Percentiles rank a stretch among this genome's conserved stretches.
Evolutionary conservation across 2,797 vertebrate genomes (phyloP).

Genomic region (Tympanoctomys barrerae): DNA sequence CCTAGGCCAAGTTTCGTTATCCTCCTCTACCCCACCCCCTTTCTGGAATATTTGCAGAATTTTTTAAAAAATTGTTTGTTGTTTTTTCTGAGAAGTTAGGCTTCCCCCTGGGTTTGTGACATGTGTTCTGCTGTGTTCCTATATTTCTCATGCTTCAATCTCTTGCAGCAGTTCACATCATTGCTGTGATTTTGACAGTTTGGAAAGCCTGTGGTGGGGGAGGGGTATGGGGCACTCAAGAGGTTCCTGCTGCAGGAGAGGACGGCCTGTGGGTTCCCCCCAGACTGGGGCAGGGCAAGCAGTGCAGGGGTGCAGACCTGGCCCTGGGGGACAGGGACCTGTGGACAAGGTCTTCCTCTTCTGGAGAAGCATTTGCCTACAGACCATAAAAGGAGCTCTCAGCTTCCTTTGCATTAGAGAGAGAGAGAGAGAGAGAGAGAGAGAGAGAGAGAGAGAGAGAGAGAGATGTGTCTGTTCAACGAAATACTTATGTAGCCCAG

Average conservation of each 20-base stretch:
- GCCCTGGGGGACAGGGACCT: neutral
- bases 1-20: conserved; percentile 72
- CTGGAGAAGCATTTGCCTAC: neutral
- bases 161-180: neutral
- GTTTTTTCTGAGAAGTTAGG: conserved; percentile 59
- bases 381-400: conserved; percentile 51
- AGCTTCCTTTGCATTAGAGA: conserved; percentile 20
- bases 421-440: neutral
- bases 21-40: neutral
- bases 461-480: neutral
- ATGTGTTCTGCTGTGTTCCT: conserved; percentile 25
- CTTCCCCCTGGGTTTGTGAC: neutral
- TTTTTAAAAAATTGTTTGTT: neutral
- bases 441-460: neutral
- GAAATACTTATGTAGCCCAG: conserved; percentile 73
- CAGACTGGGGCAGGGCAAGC: fast-evolving
- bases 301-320: fast-evolving
- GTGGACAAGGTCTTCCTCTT: neutral
- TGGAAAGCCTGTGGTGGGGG: neutral
- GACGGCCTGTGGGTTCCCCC: fast-evolving
- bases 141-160: conserved; percentile 55
- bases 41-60: conserved; percentile 68
- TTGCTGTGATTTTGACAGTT: neutral
- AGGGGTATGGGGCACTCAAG: neutral
- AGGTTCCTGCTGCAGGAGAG: neutral